Evolutionary conservation across 2,888 invertebrate species (phyloP).

Genomic region (Liodrosophila aerea): DNA sequence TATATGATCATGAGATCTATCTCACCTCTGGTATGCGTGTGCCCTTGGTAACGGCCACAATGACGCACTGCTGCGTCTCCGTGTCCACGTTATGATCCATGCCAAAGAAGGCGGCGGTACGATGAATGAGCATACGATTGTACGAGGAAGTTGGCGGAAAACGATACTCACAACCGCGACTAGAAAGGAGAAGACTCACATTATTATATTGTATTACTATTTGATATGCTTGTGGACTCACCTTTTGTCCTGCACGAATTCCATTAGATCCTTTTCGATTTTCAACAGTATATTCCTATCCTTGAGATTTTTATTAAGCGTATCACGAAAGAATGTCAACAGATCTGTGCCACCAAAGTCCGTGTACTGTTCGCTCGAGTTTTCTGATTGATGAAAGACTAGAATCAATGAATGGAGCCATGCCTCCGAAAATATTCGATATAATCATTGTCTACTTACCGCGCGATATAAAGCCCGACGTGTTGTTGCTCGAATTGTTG

Average conservation of each 20-base stretch:
- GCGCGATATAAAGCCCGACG: slow-evolving; percentile 85
- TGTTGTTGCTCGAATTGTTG: slow-evolving; percentile 81
- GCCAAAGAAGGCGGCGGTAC: slow-evolving; percentile 96
- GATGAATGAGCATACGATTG: slow-evolving; percentile 97
- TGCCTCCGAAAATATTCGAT: slow-evolving; percentile 21
- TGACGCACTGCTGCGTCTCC: slow-evolving; percentile 89
- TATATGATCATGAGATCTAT: not conserved
- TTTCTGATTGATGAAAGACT: slow-evolving; percentile 85
- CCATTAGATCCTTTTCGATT: slow-evolving; percentile 93
- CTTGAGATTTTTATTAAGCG: slow-evolving; percentile 94
- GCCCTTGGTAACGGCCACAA: slow-evolving; percentile 89
- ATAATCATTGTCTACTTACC: slow-evolving; percentile 79
- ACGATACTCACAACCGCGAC: slow-evolving; percentile 88
- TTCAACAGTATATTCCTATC: slow-evolving; percentile 92
- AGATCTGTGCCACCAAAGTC: slow-evolving; percentile 91
- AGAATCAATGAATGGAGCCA: slow-evolving; percentile 66
- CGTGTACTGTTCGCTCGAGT: slow-evolving; percentile 88
- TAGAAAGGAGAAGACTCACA: slow-evolving; percentile 78
- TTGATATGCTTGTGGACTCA: too few species aligned
- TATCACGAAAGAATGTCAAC: slow-evolving; percentile 93
- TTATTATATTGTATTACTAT: too few species aligned
- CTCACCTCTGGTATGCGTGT: slow-evolving; percentile 82
- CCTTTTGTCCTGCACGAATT: slow-evolving; percentile 91
- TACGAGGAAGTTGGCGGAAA: slow-evolving; percentile 97
- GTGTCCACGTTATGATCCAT: slow-evolving; percentile 96